Conservation (phyloP, 1,140 invertebrate genomes). For the Drosophila repletoides region DNA sequence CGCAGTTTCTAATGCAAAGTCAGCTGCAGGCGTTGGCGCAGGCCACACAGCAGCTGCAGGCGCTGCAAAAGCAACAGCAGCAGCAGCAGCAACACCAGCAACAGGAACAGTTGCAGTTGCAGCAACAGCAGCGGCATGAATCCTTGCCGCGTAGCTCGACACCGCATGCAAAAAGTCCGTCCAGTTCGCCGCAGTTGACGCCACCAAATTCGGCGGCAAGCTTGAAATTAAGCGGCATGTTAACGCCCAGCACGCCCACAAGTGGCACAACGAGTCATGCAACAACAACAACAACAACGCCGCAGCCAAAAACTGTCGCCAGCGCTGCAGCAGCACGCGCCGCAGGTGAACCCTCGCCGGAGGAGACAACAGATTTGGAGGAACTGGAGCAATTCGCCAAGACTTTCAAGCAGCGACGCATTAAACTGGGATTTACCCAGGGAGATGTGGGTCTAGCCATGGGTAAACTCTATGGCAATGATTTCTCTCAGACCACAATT, state of each 20-base stretch:
- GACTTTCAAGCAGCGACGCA: conserved; percentile 97
- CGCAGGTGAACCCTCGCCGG: conserved; percentile 89
- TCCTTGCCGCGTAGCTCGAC: conserved; percentile 83
- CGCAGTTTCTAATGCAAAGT: conserved; percentile 78
- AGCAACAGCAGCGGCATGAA: conserved; percentile 70
- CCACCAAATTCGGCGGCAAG: conserved; percentile 77
- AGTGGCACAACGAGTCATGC: conserved; percentile 81
- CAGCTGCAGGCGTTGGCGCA: conserved; percentile 90
- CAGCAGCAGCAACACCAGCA: conserved; percentile 83
- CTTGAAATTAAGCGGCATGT: conserved; percentile 81
- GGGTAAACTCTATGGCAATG: conserved; percentile 99
- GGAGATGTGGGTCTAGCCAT: conserved; percentile 99
- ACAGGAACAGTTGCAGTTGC: conserved; percentile 76
- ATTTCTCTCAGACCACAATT: conserved; percentile 99
- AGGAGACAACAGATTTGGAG: conserved; percentile 97
- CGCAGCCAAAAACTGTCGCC: conserved; percentile 83
- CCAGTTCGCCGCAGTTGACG: conserved; percentile 73
- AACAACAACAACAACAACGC: conserved; percentile 43
- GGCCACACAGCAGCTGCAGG: conserved; percentile 91
- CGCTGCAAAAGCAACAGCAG: conserved; percentile 90
- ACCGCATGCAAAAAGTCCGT: conserved; percentile 82
- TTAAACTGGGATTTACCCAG: conserved; percentile 98
- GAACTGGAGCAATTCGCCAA: conserved; percentile 98
- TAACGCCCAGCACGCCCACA: conserved; percentile 84
- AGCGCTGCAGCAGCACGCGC: conserved; percentile 82